phyloP scores from a whole-genome alignment of 2,888 invertebrate genomes.

The Cabera pusaria region DNA sequence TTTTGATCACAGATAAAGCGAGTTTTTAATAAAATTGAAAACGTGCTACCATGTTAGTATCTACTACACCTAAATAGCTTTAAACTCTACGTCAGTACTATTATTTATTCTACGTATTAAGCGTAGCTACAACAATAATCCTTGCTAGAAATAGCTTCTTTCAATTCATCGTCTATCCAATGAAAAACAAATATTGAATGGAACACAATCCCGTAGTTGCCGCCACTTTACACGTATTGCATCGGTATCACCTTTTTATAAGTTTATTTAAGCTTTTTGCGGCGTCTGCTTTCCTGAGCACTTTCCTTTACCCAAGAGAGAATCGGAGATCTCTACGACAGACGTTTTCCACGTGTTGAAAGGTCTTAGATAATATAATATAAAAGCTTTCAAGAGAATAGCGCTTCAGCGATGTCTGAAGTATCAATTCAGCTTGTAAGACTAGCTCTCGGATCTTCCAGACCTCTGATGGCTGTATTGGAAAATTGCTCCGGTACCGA shows the following conservation, averaged over 20 bases:
- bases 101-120: too few species aligned
- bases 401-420: slow-evolving; percentile 77
- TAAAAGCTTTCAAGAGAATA: slow-evolving; percentile 82
- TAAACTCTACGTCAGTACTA: too few species aligned
- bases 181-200: slow-evolving; percentile 25
- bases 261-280: slow-evolving; percentile 48
- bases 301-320: slow-evolving; percentile 59
- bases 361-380: slow-evolving; percentile 82
- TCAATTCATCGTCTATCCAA: slow-evolving; percentile 17
- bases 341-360: slow-evolving; percentile 75
- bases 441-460: slow-evolving; percentile 67
- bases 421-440: slow-evolving; percentile 80
- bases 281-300: slow-evolving; percentile 47
- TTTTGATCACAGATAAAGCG: too few species aligned
- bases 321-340: slow-evolving; percentile 72
- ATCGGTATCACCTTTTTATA: slow-evolving; percentile 47
- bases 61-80: too few species aligned
- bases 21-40: too few species aligned
- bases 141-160: too few species aligned
- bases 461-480: slow-evolving; percentile 72
- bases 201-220: slow-evolving; percentile 17
- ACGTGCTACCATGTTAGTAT: too few species aligned
- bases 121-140: too few species aligned
- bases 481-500: slow-evolving; percentile 66
- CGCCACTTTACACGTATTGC: slow-evolving; percentile 36